phyloP scores from a whole-genome alignment of 2,113 vertebrate species.

The Vanacampus margaritifer region DNA sequence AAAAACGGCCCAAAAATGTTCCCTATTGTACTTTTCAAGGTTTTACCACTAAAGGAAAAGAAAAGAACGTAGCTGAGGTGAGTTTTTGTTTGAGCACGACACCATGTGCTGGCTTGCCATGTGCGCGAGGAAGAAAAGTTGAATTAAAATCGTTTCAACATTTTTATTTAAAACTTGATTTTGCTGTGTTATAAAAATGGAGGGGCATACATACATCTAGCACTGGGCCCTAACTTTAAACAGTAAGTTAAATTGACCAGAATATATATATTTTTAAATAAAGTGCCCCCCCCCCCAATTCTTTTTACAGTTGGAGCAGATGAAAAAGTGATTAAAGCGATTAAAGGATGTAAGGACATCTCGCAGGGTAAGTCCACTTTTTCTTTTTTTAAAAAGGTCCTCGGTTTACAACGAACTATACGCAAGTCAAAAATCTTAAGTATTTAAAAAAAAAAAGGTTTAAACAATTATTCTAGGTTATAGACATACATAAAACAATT shows the following conservation, averaged over 20 bases:
- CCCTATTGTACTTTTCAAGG: neutral
- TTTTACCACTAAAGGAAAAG: neutral
- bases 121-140: neutral
- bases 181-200: too few species aligned
- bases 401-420: neutral
- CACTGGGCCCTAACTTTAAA: too few species aligned
- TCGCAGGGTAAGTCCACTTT: neutral
- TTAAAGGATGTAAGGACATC: neutral
- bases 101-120: neutral
- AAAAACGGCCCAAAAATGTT: neutral
- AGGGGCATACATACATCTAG: too few species aligned
- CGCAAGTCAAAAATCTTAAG: neutral
- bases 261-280: too few species aligned
- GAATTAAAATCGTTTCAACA: neutral
- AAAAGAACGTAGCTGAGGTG: neutral
- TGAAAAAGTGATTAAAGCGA: neutral
- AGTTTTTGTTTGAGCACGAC: neutral
- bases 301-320: too few species aligned
- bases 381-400: neutral
- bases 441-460: too few species aligned
- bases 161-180: neutral
- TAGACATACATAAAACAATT: too few species aligned
- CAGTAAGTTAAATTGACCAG: too few species aligned
- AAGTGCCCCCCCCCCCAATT: too few species aligned
- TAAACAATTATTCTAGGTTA: too few species aligned